Percentiles rank a stretch among this genome's conserved stretches.
Conservation (phyloP, 2,888 invertebrate genomes). For the Temnothorax rugatulus region DNA sequence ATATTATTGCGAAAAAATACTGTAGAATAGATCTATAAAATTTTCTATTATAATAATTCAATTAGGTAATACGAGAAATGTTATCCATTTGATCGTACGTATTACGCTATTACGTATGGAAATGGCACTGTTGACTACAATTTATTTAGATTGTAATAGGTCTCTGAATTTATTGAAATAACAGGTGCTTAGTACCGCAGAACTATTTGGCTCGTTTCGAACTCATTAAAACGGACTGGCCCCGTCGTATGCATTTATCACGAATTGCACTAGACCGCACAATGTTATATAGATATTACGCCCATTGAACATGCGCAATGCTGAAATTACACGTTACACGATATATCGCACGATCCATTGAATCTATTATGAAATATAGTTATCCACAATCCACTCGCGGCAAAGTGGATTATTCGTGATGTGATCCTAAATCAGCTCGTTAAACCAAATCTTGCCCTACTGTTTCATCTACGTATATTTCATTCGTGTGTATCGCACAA, state of each 20-base stretch:
- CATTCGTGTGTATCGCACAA: slow-evolving; percentile 1
- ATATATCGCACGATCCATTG: slow-evolving; percentile 27
- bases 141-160: slow-evolving; percentile 26
- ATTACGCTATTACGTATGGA: not conserved
- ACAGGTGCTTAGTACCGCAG: slow-evolving; percentile 1
- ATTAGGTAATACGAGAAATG: not conserved
- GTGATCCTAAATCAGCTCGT: slow-evolving; percentile 38
- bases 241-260: slow-evolving; percentile 27
- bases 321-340: slow-evolving; percentile 42
- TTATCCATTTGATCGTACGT: not conserved
- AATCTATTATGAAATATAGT: slow-evolving; percentile 49
- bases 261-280: slow-evolving; percentile 31
- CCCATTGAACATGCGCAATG: slow-evolving; percentile 22
- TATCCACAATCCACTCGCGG: slow-evolving; percentile 44
- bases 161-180: slow-evolving; percentile 34
- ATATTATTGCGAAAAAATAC: not conserved
- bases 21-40: not conserved
- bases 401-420: slow-evolving; percentile 29
- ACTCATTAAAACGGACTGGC: slow-evolving; percentile 37
- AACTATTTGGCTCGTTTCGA: slow-evolving; percentile 10
- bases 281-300: slow-evolving; percentile 20
- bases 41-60: not conserved
- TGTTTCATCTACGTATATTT: slow-evolving; percentile 41
- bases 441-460: slow-evolving; percentile 25
- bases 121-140: not conserved